Evolutionary conservation across 64 coral and sea anemone genomes (phyloP), one percentile per base, ranked within the genome.

Genomic region (Catalaphyllia jardinei): DNA sequence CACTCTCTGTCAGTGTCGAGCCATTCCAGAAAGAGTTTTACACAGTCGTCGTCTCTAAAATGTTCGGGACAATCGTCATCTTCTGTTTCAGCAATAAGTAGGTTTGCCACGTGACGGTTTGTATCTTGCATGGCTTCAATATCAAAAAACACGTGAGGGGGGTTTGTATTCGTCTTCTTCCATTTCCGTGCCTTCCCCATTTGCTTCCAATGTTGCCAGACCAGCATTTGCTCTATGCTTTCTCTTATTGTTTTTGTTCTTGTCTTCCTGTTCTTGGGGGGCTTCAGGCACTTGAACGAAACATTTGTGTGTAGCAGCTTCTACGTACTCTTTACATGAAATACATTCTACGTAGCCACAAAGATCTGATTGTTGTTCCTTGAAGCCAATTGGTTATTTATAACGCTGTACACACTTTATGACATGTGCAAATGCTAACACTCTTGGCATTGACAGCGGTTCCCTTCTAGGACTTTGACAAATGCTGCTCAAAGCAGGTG

Each of bases 71-170:
- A 9, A 27, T 89, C 50, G 2, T 83, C 80, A 4, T 71, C 0
- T 12, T 79, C 18, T 0, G 64, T 42, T 14, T 89, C 73, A 13
- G 76, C 80, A 1, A 94, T 29, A 11, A 81, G 2, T 0, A 94
- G 35, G 62, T 87, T 90, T 8, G 92, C 55, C 19, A 75, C 24
- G 33, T 93, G 92, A 22, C 19, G 24, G 4, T 87, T 79, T 0
- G 29, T 69, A 50, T 82, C 87, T 78, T 93, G 92, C 24, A n/a
- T 84, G 5, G 50, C 31, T 78, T 93, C 86, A 30, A 88, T 42
- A 50, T 93, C 92, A 35, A 94, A 94, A 46, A 85, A 94, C 10
- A 93, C 75, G 11, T 35, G 60, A 0, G 27, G 54, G 72, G 14
- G 50, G 16, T 1, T n/a, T 31, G 31, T 61, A 62, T 29, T 57